Conservation (phyloP, 2,797 vertebrate genomes). For the Luscinia megarhynchos region DNA sequence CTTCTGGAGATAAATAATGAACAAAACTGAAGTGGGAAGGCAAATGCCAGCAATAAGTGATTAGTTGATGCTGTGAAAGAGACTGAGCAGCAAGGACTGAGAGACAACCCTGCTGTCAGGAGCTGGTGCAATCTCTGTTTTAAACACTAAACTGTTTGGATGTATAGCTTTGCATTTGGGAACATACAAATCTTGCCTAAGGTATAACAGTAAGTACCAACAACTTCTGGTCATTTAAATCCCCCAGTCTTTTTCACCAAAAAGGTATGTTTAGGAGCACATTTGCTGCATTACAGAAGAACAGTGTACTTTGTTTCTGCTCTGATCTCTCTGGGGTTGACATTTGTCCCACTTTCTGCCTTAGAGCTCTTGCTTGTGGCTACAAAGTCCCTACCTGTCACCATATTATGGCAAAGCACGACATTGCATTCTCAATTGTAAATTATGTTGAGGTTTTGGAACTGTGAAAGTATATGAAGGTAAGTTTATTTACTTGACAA, state of each 20-base stretch:
- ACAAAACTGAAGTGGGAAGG: neutral
- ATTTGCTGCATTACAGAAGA: neutral
- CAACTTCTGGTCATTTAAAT: neutral
- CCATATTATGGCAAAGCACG: neutral
- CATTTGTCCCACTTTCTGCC: neutral
- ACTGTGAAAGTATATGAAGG: neutral
- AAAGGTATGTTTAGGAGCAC: neutral
- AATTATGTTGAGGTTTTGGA: constrained; percentile 24
- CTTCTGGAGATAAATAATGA: neutral
- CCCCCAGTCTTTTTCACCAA: neutral
- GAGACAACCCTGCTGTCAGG: neutral
- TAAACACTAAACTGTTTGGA: neutral
- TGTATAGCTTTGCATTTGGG: neutral
- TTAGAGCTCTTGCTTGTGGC: neutral
- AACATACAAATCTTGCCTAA: neutral
- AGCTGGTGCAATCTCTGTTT: neutral
- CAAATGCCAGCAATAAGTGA: neutral
- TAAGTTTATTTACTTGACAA: constrained; percentile 51
- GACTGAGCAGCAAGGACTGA: neutral
- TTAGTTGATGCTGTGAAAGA: neutral
- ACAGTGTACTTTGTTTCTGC: neutral
- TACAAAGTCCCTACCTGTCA: neutral
- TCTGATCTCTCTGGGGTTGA: neutral
- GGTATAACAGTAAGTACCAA: neutral
- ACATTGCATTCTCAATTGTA: neutral